phyloP scores from a whole-genome alignment of 2,888 invertebrate species.

The Anoncus sp. region DNA sequence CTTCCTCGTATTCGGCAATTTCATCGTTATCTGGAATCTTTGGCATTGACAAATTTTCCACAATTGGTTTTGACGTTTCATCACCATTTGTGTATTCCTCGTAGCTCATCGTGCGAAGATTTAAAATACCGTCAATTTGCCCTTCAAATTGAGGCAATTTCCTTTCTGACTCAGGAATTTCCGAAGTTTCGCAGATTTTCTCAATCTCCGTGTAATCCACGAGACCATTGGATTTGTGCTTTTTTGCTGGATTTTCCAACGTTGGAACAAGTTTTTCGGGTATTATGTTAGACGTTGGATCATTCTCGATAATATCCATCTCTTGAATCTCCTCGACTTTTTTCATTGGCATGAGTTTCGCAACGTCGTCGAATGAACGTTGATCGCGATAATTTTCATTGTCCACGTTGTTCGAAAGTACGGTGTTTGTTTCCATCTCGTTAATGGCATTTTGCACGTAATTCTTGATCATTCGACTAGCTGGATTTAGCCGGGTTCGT shows the following conservation, averaged over 20 bases:
- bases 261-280: slow-evolving; percentile 1
- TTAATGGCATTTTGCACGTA: slow-evolving; percentile 74
- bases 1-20: background rate
- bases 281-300: background rate
- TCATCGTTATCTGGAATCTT: slow-evolving; percentile 61
- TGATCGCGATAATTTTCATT: slow-evolving; percentile 31
- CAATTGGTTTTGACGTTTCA: slow-evolving; percentile 16
- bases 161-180: slow-evolving; percentile 56
- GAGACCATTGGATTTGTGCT: slow-evolving; percentile 71
- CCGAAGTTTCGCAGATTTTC: slow-evolving; percentile 48
- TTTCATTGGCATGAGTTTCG: slow-evolving; percentile 1
- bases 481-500: slow-evolving; percentile 56
- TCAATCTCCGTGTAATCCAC: slow-evolving; percentile 59
- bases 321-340: slow-evolving; percentile 6
- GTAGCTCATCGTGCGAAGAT: slow-evolving; percentile 73
- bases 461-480: slow-evolving; percentile 71
- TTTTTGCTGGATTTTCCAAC: slow-evolving; percentile 17
- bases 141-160: no score
- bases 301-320: slow-evolving; percentile 22
- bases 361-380: slow-evolving; percentile 24
- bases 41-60: slow-evolving; percentile 33
- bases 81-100: slow-evolving; percentile 77
- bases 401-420: background rate
- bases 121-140: slow-evolving; percentile 66
- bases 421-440: slow-evolving; percentile 71